Conservation (phyloP, 2,888 invertebrate species). For the Myopa tessellatipennis region DNA sequence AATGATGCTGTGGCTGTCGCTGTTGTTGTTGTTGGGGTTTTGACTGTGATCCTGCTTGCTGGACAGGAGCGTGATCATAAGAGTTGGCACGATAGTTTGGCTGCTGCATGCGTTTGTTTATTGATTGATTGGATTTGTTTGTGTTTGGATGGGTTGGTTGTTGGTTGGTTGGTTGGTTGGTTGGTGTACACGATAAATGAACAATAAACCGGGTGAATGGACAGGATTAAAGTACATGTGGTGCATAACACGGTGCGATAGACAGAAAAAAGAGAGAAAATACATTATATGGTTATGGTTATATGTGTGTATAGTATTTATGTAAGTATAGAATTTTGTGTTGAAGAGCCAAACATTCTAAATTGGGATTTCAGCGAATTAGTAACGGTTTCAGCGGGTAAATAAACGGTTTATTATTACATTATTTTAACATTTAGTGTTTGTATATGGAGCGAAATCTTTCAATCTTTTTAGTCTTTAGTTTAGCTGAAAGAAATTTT, state of each 20-base stretch:
- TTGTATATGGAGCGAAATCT: background rate
- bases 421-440: background rate
- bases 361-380: background rate
- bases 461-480: background rate
- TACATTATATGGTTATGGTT: background rate
- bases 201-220: slow-evolving; percentile 1
- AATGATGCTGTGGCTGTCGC: slow-evolving; percentile 48
- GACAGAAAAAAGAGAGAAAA: slow-evolving; percentile 18
- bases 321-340: background rate
- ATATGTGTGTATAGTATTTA: background rate
- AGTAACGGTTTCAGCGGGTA: background rate
- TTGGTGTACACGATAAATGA: slow-evolving; percentile 15
- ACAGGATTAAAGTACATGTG: slow-evolving; percentile 2
- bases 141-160: slow-evolving; percentile 42
- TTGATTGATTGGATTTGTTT: slow-evolving; percentile 39
- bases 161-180: slow-evolving; percentile 38
- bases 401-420: too few relatives aligned
- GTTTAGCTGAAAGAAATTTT: slow-evolving; percentile 19
- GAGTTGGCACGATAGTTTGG: slow-evolving; percentile 54
- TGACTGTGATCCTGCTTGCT: slow-evolving; percentile 35
- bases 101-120: slow-evolving; percentile 26
- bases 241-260: background rate
- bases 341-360: background rate
- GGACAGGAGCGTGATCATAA: slow-evolving; percentile 43
- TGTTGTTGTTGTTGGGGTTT: slow-evolving; percentile 43